Evolutionary conservation across 2,797 vertebrate genomes (phyloP), one percentile per base, ranked within the genome.

Genomic region (Oryzias sinensis): DNA sequence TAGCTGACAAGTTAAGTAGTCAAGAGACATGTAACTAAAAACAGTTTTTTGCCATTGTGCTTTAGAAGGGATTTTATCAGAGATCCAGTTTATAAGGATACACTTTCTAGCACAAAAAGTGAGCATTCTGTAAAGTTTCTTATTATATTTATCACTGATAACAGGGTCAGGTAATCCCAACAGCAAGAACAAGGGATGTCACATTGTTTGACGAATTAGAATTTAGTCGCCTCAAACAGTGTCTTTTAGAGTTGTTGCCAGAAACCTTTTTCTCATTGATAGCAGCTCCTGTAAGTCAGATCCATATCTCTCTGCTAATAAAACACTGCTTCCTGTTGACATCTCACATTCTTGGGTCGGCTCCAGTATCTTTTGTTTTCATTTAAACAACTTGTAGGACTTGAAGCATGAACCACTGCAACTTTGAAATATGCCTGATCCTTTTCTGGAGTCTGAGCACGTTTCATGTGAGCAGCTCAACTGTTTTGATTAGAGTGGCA

Each of bases 191-290:
- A n/a, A n/a, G n/a, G n/a, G n/a, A 1, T 6, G 49, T 76, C 68
- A 80, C 72, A 60, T 79, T 27, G 45, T 66, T 64, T 16, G 0
- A 43, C 59, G 72, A 81, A 80, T 78, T 79, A 60, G 66, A 57
- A 81, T 81, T 86, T 77, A 86, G 74, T 59, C 63, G 79, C 68
- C 82, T 85, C 78, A 85, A 85, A 80, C 78, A 80, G 46, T 53
- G 48, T 48, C 60, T 67, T 81, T 65, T 63, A 68, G 63, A 80
- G 70, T 76, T 81, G 78, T 83, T 83, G 79, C 68, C 74, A 61
- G 65, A 67, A 49, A 71, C 78, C 68, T 77, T 80, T 70, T 62
- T 75, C 60, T 76, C 62, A 61, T 48, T 70, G 50, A 82, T 83
- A 74, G 65, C 55, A 1, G 60, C 60, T 73, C 54, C 72, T 74